These are phyloP conservation scores for Chaetorhynchus papuensis DNA, from an alignment of 2,113 vertebrate genomes.

Conservation along the genomic window DNA sequence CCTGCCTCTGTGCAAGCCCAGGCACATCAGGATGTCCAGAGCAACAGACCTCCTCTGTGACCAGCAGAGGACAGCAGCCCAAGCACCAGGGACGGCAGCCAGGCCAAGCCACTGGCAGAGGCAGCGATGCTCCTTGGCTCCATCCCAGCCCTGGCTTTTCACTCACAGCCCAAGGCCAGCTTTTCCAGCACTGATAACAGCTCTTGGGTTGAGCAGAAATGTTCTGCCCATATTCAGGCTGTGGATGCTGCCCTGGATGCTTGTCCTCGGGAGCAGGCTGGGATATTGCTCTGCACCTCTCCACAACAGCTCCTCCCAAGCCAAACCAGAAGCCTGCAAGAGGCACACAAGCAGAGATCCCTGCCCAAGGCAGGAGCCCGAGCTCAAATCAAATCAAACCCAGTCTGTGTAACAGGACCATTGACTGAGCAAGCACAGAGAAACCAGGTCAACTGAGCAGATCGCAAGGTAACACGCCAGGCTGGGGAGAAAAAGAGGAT, in stretches of 20 bases:
- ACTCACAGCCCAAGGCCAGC: not conserved
- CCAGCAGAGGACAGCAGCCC: not conserved
- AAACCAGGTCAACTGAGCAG: slow-evolving; percentile 21
- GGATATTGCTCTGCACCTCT: not conserved
- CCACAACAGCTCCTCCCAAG: not conserved
- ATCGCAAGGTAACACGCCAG: accelerated
- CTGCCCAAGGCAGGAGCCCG: not conserved
- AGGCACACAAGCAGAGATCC: not conserved
- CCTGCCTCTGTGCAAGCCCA: not conserved
- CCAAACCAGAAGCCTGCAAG: not conserved
- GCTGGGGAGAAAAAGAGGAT: not conserved
- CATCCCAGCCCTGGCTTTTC: not conserved
- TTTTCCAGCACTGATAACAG: not conserved
- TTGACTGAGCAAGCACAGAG: not conserved
- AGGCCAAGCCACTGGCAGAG: not conserved
- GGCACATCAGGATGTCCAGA: not conserved
- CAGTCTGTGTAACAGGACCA: not conserved
- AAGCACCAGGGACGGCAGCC: not conserved
- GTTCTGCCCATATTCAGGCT: not conserved
- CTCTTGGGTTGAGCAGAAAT: not conserved
- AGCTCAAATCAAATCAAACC: not conserved
- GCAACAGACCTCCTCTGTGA: not conserved
- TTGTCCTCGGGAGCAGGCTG: accelerated
- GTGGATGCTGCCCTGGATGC: not conserved
- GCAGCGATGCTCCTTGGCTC: not conserved